Conservation (phyloP, 2,113 vertebrate species). For the Mustelus asterias region DNA sequence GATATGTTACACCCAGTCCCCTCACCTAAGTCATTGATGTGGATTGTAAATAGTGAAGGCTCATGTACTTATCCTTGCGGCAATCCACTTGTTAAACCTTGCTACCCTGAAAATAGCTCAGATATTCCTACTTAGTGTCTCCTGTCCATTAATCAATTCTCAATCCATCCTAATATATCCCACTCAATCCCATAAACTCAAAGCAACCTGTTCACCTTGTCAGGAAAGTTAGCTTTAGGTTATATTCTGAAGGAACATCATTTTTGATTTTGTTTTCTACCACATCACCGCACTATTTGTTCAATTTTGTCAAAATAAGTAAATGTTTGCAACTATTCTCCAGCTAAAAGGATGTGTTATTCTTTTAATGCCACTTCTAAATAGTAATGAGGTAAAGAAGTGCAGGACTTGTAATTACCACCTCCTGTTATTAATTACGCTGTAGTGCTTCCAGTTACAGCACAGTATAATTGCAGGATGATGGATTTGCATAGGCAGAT, state of each 20-base stretch:
- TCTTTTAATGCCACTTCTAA: not conserved
- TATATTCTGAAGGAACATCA: slow-evolving; percentile 48
- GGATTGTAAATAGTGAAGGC: no score
- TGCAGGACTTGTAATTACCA: not conserved
- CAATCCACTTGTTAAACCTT: no score
- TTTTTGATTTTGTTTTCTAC: slow-evolving; percentile 69
- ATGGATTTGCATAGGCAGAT: not conserved
- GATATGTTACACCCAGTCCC: no score
- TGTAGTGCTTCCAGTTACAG: not conserved
- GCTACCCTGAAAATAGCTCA: no score
- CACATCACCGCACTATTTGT: slow-evolving; percentile 69
- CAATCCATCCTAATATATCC: no score
- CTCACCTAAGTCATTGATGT: no score
- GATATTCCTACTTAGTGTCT: no score
- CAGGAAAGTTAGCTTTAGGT: no score
- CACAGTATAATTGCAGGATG: not conserved
- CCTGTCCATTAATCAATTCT: no score
- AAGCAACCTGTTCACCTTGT: no score
- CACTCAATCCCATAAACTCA: no score
- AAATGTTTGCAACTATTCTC: not conserved
- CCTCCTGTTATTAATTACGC: not conserved
- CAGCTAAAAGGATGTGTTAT: not conserved
- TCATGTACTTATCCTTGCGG: no score
- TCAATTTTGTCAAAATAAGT: slow-evolving; percentile 64
- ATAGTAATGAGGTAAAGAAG: not conserved